Conservation (phyloP, 1,140 invertebrate genomes). For the Parasteatoda tepidariorum region DNA sequence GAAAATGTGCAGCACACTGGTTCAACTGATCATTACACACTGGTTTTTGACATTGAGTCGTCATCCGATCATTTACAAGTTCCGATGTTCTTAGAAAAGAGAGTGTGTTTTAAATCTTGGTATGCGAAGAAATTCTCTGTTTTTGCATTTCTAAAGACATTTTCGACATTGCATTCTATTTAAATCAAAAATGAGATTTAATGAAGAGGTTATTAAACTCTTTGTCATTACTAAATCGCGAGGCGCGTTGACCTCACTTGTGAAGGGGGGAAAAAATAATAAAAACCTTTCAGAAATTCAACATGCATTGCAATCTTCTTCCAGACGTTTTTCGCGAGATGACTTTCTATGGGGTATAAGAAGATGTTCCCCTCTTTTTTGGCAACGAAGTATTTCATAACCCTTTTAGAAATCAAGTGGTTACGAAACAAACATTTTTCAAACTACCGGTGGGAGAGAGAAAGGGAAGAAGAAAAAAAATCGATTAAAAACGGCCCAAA, state of each 20-base stretch:
- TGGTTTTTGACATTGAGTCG: no score
- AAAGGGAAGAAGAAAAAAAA: not conserved
- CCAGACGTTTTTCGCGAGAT: not conserved
- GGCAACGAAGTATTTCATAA: not conserved
- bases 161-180: no score
- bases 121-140: no score
- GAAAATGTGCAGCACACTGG: no score
- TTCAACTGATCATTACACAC: no score
- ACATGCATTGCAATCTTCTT: conserved; percentile 30
- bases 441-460: not conserved
- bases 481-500: not conserved
- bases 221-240: conserved; percentile 1
- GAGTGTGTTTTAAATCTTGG: no score
- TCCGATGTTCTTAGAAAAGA: no score
- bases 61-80: no score
- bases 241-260: not conserved
- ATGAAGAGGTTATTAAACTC: conserved; percentile 47
- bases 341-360: not conserved
- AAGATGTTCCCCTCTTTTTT: not conserved
- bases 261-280: no score
- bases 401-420: conserved; percentile 34
- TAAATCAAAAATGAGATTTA: no score
- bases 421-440: conserved; percentile 32
- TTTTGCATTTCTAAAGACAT: no score
- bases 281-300: conserved; percentile 29